Base-by-base conservation (phyloP, 2,113 vertebrate genomes). In the Verasper variegatus region DNA sequence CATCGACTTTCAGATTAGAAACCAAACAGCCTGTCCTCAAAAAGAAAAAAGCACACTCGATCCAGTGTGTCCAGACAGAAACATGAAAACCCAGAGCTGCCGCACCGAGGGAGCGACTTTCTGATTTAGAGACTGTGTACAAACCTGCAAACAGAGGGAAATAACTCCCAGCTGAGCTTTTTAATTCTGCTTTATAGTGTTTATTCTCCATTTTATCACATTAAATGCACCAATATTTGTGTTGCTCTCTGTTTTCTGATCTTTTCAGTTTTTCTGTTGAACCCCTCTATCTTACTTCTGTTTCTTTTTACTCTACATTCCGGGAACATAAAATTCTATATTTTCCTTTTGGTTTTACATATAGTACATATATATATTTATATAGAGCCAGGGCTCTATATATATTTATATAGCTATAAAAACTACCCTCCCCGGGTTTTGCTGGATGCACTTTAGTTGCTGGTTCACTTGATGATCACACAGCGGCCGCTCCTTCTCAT, bases 61-160 rank as follows among this genome's bases (percentile, higher is more conserved):
- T 63, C 68, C 70, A 70, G 68, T 84, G 86, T 79, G 74, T 81
- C 31, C 69, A 76, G 74, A 52, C 55, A 74, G 81, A 76, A 89
- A 90, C 45, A 88, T 86, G 80, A 86, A 86, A 88, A 75, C 58
- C 75, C 65, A 59, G 81, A 47, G 52, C 74, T 47, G 81, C 82
- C 74, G 13, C 88, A 82, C 58, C 21, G 72, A 83, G 74, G 62
- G 76, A 88, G 63, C 42, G 7, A 86, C 74, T 64, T 35, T 80
- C 72, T 61, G 54, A 83, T 83, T 67, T 74, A 52, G 55, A 49
- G 5, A 49, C 26, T 52, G 14, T 62, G 21, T 52, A 31, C 56
- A 80, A 60, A 68, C 9, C 45, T 47, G 15, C 45, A 45, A 45
- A 20, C 15, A 10, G 20, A 52, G 51, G 51, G 21, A 47, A 47